Evolutionary conservation across 2,797 vertebrate genomes (phyloP).

Genomic region (Aotus griseimembra): DNA sequence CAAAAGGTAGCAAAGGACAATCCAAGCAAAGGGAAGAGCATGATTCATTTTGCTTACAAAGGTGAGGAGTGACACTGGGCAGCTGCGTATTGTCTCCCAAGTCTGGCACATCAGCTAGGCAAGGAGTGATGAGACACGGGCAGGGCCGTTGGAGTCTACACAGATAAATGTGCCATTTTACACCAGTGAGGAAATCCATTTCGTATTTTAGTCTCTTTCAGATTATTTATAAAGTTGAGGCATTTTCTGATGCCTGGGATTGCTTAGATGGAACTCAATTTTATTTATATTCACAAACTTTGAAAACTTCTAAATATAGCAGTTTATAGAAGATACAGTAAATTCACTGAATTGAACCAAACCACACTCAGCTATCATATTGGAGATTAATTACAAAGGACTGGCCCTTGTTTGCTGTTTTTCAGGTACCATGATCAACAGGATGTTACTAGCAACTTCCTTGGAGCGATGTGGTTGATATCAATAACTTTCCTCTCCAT

Average conservation of each 20-base stretch:
- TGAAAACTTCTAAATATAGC: background rate
- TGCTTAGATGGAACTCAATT: background rate
- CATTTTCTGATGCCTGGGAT: background rate
- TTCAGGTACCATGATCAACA: conserved; percentile 98
- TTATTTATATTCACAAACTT: background rate
- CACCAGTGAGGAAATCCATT: background rate
- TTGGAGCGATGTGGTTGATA: conserved; percentile 99
- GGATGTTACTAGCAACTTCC: conserved; percentile 99
- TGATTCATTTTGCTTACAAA: background rate
- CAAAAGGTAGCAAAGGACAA: background rate
- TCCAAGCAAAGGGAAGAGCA: background rate
- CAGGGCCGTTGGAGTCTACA: background rate
- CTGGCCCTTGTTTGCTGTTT: conserved; percentile 63
- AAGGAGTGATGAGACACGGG: background rate
- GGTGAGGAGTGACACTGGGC: background rate
- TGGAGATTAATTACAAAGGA: background rate
- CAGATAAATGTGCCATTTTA: background rate
- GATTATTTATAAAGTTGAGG: background rate
- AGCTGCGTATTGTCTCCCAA: accelerated
- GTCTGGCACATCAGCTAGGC: background rate
- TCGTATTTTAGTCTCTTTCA: background rate
- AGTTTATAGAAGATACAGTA: background rate
- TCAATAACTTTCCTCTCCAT: conserved; percentile 99
- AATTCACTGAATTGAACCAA: background rate
- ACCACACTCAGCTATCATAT: background rate